These are phyloP conservation scores for Cyclophora albipunctata DNA, from an alignment of 2,888 invertebrate genomes.

Conservation along the genomic window DNA sequence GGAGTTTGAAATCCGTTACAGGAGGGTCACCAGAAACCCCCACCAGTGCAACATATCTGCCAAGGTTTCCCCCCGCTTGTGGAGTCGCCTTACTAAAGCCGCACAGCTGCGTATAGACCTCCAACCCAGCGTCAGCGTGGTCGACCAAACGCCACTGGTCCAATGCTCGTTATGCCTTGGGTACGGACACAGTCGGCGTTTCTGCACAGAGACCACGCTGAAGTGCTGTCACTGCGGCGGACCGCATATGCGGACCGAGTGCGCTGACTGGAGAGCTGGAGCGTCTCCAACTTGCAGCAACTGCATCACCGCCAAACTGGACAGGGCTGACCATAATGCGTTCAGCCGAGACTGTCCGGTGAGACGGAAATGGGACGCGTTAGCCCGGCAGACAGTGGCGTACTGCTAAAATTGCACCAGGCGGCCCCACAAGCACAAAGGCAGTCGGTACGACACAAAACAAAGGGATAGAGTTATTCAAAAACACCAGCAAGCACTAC, in stretches of 20 bases:
- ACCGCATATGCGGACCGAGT: slow-evolving; percentile 7
- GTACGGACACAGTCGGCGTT: slow-evolving; percentile 10
- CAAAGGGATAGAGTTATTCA: too few species aligned
- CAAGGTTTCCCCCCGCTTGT: neutral
- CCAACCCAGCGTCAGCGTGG: slow-evolving; percentile 1
- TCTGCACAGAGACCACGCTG: slow-evolving; percentile 10
- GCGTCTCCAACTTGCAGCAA: slow-evolving; percentile 3
- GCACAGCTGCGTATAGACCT: slow-evolving; percentile 2
- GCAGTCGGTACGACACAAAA: too few species aligned
- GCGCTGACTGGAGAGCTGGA: slow-evolving; percentile 3
- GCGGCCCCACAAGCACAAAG: too few species aligned
- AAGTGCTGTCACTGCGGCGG: slow-evolving; percentile 19
- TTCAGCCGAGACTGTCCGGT: slow-evolving; percentile 5
- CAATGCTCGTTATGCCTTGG: slow-evolving; percentile 18
- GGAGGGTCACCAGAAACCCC: neutral
- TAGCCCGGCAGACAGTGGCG: slow-evolving; percentile 3
- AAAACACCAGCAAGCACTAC: too few species aligned
- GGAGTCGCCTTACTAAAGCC: neutral
- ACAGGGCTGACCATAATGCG: slow-evolving; percentile 4
- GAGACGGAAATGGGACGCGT: slow-evolving; percentile 7
- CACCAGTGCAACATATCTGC: neutral
- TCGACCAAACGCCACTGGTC: slow-evolving; percentile 14
- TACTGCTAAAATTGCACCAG: too few species aligned
- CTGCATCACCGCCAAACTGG: slow-evolving; percentile 4
- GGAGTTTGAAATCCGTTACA: neutral